Evolutionary conservation across 2,888 invertebrate genomes (phyloP).

Genomic region (Lysandra bellargus): DNA sequence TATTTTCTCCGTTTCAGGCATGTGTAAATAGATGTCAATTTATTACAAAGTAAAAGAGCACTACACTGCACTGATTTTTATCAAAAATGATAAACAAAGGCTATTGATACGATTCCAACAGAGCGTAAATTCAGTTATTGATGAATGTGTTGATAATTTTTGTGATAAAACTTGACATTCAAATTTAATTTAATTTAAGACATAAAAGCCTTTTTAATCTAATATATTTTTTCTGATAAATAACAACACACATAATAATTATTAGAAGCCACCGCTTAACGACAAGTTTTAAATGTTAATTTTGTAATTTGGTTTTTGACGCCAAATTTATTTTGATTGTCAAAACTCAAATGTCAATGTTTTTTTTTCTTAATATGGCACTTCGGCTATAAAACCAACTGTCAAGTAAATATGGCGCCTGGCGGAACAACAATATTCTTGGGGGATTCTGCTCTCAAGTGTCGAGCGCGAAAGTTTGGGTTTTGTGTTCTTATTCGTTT

Average conservation of each 20-base stretch:
- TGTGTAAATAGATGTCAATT: conserved; percentile 40
- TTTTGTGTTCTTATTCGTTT: too few relatives aligned
- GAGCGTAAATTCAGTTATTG: neutral
- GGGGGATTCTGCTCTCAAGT: too few relatives aligned
- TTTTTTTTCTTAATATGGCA: too few relatives aligned
- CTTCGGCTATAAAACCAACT: too few relatives aligned
- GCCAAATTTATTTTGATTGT: neutral
- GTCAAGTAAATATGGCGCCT: too few relatives aligned
- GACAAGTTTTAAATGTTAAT: neutral
- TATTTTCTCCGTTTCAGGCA: conserved; percentile 60
- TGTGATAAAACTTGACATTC: neutral
- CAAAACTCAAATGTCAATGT: neutral
- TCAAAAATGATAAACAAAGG: conserved; percentile 1
- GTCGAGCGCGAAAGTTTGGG: too few relatives aligned
- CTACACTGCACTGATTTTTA: conserved; percentile 24
- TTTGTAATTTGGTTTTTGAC: conserved; percentile 4
- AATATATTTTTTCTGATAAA: neutral
- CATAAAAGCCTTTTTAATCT: neutral
- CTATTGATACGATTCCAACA: neutral
- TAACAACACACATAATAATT: neutral
- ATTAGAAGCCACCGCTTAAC: neutral
- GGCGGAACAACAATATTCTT: too few relatives aligned
- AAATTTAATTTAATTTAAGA: neutral
- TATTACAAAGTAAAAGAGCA: neutral
- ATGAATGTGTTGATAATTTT: neutral